phyloP scores from a whole-genome alignment of 2,113 vertebrate species.

The Marcusenius ussheri region DNA sequence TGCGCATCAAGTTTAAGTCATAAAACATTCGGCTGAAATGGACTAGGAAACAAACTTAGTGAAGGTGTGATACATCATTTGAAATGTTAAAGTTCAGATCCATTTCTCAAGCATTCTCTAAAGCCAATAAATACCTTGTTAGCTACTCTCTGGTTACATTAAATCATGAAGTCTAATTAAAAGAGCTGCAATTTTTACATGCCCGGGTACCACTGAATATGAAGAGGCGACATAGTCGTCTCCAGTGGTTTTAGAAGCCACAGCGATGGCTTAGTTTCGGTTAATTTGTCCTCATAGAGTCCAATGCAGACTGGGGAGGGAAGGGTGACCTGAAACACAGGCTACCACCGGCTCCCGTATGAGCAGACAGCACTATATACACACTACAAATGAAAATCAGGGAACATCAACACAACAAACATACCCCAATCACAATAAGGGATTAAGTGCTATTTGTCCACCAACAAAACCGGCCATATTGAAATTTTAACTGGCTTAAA shows the following conservation, averaged over 20 bases:
- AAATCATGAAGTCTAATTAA: neutral
- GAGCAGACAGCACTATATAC: neutral
- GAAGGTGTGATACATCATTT: neutral
- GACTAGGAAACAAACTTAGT: neutral
- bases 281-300: neutral
- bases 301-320: neutral
- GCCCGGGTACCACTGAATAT: neutral
- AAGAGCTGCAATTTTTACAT: neutral
- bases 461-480: neutral
- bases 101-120: neutral
- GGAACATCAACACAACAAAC: neutral
- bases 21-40: neutral
- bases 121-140: neutral
- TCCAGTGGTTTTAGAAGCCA: neutral
- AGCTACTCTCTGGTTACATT: neutral
- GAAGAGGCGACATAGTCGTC: neutral
- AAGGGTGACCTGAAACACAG: neutral
- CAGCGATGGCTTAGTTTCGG: neutral
- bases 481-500: neutral
- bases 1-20: neutral
- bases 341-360: neutral
- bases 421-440: neutral
- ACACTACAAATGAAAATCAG: neutral
- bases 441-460: neutral
- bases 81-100: neutral